Evolutionary conservation across 2,888 invertebrate species (phyloP).

Genomic region (Ommatoiulus sabulosus): DNA sequence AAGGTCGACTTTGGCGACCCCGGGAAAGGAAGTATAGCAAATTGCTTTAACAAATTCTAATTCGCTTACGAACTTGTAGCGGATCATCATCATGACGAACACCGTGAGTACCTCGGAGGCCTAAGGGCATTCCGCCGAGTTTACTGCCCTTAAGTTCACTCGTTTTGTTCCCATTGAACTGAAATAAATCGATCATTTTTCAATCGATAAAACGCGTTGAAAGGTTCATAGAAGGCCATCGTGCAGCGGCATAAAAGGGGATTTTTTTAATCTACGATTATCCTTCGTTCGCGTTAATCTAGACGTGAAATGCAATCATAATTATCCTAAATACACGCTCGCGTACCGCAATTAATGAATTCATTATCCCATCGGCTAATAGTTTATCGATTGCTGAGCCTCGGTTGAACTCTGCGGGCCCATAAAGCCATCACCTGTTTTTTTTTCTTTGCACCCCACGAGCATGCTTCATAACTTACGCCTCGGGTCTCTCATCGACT

Average conservation of each 20-base stretch:
- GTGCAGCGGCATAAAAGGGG: neutral
- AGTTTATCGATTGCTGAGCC: neutral
- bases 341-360: slow-evolving; percentile 27
- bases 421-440: neutral
- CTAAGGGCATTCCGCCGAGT: slow-evolving; percentile 41
- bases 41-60: neutral
- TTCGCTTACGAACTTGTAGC: neutral
- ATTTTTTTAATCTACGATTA: slow-evolving; percentile 26
- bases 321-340: slow-evolving; percentile 16
- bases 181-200: slow-evolving; percentile 42
- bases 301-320: slow-evolving; percentile 45
- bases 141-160: slow-evolving; percentile 41
- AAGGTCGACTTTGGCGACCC: neutral
- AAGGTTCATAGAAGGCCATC: slow-evolving; percentile 7
- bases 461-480: too few relatives aligned
- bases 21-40: neutral
- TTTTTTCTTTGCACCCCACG: too few relatives aligned
- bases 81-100: neutral
- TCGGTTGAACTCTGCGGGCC: neutral
- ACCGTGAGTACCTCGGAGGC: neutral
- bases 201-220: slow-evolving; percentile 13
- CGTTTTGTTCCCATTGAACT: slow-evolving; percentile 21
- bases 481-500: neutral
- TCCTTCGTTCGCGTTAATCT: slow-evolving; percentile 12
- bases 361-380: neutral